Evolutionary conservation across 2,113 vertebrate species (phyloP).

Genomic region (Malurus elegans): DNA sequence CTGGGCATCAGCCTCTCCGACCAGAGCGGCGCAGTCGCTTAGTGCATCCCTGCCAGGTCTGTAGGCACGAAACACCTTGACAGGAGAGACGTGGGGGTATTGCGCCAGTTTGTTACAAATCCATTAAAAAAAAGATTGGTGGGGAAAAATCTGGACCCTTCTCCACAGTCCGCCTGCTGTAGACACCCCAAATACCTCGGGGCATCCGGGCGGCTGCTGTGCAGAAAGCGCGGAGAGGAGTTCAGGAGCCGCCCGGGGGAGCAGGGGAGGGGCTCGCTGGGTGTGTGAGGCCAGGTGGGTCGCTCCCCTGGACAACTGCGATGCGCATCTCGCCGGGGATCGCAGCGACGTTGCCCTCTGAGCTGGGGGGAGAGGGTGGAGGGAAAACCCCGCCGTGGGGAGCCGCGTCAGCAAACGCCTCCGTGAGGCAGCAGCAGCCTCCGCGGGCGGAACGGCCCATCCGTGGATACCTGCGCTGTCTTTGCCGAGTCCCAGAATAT

Average conservation of each 20-base stretch:
- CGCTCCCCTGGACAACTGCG: rapidly evolving
- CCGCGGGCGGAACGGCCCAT: not conserved
- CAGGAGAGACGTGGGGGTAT: constrained; percentile 28
- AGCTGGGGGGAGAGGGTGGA: not conserved
- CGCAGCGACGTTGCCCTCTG: not conserved
- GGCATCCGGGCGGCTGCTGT: not conserved
- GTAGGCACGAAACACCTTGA: constrained; percentile 49
- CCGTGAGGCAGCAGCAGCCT: not conserved
- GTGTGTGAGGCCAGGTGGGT: not conserved
- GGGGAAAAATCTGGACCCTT: not conserved
- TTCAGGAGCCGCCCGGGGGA: not conserved
- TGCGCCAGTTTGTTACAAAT: constrained; percentile 47
- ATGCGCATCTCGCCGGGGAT: not conserved
- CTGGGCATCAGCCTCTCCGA: constrained; percentile 54
- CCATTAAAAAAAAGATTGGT: constrained; percentile 1
- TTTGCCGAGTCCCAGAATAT: not conserved
- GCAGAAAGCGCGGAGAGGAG: not conserved
- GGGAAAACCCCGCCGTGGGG: too few species aligned
- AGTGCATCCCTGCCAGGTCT: constrained; percentile 41
- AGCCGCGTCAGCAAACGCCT: not conserved
- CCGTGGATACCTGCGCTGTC: not conserved
- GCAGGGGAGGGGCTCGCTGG: not conserved
- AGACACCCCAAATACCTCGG: not conserved
- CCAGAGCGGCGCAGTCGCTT: constrained; percentile 21
- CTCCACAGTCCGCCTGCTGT: not conserved